A percentile compares a stretch with the other conserved stretches of the same genome.
Evolutionary conservation across 2,888 invertebrate species (phyloP).

Genomic region (Tanytarsus gracilentus): DNA sequence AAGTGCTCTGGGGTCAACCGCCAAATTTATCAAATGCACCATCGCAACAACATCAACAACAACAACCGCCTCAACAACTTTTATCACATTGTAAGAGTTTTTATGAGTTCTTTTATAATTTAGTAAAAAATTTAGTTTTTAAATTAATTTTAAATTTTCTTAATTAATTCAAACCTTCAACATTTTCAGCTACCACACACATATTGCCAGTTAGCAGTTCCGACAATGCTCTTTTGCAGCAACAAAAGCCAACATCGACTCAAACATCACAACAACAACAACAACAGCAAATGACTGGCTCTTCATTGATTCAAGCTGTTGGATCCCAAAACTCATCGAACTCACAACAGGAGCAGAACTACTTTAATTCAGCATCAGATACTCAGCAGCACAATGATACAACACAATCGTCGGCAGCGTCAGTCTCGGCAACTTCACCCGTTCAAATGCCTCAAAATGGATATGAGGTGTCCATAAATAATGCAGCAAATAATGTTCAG

Average conservation of each 20-base stretch:
- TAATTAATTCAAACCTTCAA: background rate
- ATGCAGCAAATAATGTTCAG: slow-evolving; percentile 36
- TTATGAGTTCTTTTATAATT: background rate
- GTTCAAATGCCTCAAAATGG: slow-evolving; percentile 43
- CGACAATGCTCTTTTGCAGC: slow-evolving; percentile 35
- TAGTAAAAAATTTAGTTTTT: background rate
- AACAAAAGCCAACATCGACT: slow-evolving; percentile 20
- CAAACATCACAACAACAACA: slow-evolving; percentile 28
- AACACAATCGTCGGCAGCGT: slow-evolving; percentile 9
- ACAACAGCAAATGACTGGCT: slow-evolving; percentile 30
- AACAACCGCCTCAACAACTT: slow-evolving; percentile 42
- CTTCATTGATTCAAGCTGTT: background rate
- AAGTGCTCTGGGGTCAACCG: slow-evolving; percentile 39
- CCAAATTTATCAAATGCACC: slow-evolving; percentile 32
- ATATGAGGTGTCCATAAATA: slow-evolving; percentile 35
- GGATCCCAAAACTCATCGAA: slow-evolving; percentile 8
- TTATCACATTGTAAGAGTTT: slow-evolving; percentile 40
- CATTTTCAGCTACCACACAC: slow-evolving; percentile 38
- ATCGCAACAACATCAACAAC: slow-evolving; percentile 41
- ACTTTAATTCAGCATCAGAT: slow-evolving; percentile 21
- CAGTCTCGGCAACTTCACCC: slow-evolving; percentile 32
- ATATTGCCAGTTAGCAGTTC: slow-evolving; percentile 40
- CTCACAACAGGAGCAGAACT: slow-evolving; percentile 23
- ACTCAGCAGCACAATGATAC: slow-evolving; percentile 16
- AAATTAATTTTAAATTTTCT: background rate